Evolutionary conservation across 2,888 invertebrate genomes (phyloP), one percentile per base, ranked within the genome.

Genomic region (Trichacis sp.): DNA sequence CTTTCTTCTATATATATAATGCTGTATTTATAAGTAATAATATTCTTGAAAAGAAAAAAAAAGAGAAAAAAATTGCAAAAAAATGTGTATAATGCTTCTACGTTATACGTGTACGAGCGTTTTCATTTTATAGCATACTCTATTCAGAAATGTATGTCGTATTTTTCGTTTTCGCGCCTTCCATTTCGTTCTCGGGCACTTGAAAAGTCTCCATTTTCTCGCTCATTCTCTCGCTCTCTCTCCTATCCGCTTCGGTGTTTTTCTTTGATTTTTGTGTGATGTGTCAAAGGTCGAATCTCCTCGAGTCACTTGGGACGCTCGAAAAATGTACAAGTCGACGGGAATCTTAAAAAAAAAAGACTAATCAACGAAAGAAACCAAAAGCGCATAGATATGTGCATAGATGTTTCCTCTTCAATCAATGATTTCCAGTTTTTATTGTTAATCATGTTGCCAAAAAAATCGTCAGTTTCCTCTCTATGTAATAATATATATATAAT

Each of bases 11-110:
- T 73, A 73, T 72, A 74, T 72, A 73, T 74, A 78, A 75, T 78
- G 72, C 77, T 75, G 77, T 79, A 77, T 78, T 77, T 77, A 76
- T 78, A 76, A 80, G 75, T 78, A 78, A 79, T 79, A 77, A 77
- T 80, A 77, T 78, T 80, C 73, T 77, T 77, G 76, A 74, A 72
- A 71, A n/a, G n/a, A 12, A 12, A 15, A 40, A 40, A 15, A 40
- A 40, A 15, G 12, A 14, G 69, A 73, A 75, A 73, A 72, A 72
- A 70, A 72, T 69, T 69, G 73, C 74, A 73, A 72, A 72, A 70
- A 72, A 69, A 72, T 76, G 74, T 77, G 72, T 75, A 77, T 80
- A 77, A 79, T 77, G 74, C 76, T 73, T 71, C 73, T 77, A 77
- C 73, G 64, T 73, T 76, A 33, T 33, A 70, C 77, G 74, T 67